phyloP scores from a whole-genome alignment of 1,140 invertebrate genomes.

The Episyrphus balteatus region DNA sequence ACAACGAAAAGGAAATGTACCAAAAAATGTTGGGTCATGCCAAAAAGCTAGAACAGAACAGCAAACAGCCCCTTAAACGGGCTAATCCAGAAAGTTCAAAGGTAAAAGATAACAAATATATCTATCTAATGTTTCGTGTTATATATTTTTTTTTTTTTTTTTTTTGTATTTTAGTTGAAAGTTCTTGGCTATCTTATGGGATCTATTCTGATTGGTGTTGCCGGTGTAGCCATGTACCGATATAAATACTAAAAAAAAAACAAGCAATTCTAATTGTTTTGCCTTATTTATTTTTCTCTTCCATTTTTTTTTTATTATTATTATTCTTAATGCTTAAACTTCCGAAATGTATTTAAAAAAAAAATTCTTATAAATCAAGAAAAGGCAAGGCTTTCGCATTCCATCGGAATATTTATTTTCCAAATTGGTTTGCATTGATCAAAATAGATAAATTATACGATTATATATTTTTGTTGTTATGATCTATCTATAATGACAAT shows the following conservation, averaged over 20 bases:
- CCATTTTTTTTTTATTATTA: too few relatives aligned
- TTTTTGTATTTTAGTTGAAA: slow-evolving; percentile 36
- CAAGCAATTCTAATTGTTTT: too few relatives aligned
- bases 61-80: slow-evolving; percentile 23
- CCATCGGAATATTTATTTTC: too few relatives aligned
- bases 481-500: too few relatives aligned
- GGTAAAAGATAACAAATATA: slow-evolving; percentile 8
- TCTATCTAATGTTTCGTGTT: background rate
- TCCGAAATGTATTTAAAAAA: too few relatives aligned
- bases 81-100: slow-evolving; percentile 27
- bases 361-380: too few relatives aligned
- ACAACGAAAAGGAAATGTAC: slow-evolving; percentile 50
- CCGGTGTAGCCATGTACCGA: slow-evolving; percentile 47
- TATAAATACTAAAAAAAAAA: slow-evolving; percentile 40
- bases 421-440: too few relatives aligned
- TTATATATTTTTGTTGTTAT: too few relatives aligned
- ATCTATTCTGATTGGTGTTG: slow-evolving; percentile 46
- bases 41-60: slow-evolving; percentile 34
- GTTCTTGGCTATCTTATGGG: slow-evolving; percentile 46
- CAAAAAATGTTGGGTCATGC: slow-evolving; percentile 52
- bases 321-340: too few relatives aligned
- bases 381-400: too few relatives aligned
- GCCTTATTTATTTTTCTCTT: too few relatives aligned
- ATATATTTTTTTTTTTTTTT: background rate
- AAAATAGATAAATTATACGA: too few relatives aligned